These are phyloP conservation scores for Cacoxenus indagator DNA, from an alignment of 2,888 invertebrate genomes.

Conservation along the genomic window DNA sequence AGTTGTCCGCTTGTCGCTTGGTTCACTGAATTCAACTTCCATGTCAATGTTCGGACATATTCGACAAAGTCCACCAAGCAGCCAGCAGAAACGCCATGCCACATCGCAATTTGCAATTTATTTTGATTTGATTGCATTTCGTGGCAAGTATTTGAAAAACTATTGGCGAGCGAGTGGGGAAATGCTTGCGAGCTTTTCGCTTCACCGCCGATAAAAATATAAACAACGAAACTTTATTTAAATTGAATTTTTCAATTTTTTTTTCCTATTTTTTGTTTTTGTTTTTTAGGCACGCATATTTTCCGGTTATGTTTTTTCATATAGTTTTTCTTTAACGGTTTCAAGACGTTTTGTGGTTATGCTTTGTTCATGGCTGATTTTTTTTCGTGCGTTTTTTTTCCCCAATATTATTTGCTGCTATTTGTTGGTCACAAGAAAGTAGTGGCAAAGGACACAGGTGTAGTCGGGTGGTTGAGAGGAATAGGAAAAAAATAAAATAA, in stretches of 20 bases:
- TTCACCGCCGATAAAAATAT: slow-evolving; percentile 9
- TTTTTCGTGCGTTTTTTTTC: background rate
- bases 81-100: no score
- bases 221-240: slow-evolving; percentile 38
- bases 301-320: background rate
- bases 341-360: no score
- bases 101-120: slow-evolving; percentile 33
- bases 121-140: slow-evolving; percentile 32
- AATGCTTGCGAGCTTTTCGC: slow-evolving; percentile 6
- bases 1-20: no score
- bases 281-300: background rate
- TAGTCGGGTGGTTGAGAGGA: no score
- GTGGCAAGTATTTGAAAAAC: background rate
- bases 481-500: background rate
- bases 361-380: background rate
- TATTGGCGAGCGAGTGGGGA: background rate
- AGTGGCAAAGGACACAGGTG: no score
- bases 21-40: no score
- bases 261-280: slow-evolving; percentile 25
- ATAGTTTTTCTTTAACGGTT: slow-evolving; percentile 11
- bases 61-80: no score
- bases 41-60: no score
- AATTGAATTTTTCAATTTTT: slow-evolving; percentile 34
- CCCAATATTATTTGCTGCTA: background rate
- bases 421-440: no score